Conservation (phyloP, 2,113 vertebrate genomes). For the Lanius ludovicianus region DNA sequence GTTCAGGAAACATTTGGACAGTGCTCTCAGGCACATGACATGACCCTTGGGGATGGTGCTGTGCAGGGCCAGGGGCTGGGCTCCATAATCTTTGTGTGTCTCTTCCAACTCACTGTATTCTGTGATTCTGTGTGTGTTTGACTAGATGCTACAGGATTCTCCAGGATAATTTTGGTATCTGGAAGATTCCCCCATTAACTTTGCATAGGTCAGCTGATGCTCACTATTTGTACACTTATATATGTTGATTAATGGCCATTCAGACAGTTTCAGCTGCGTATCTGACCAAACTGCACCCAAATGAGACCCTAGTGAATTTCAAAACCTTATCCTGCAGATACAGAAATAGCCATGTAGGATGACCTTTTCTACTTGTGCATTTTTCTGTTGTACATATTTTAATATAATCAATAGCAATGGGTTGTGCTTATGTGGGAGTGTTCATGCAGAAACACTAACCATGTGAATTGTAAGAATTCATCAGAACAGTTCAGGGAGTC, state of each 20-base stretch:
- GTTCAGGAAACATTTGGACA: not conserved
- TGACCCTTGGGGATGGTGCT: not conserved
- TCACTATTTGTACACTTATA: not conserved
- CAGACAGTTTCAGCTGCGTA: not conserved
- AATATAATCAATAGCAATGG: not conserved
- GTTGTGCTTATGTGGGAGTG: not conserved
- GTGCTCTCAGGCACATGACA: rapidly evolving
- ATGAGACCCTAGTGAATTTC: not conserved
- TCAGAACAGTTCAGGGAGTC: not conserved
- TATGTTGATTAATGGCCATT: not conserved
- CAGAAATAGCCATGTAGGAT: not conserved
- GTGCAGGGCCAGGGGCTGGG: not conserved
- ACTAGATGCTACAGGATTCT: not conserved
- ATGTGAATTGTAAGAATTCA: not conserved
- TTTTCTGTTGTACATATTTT: not conserved
- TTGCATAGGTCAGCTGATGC: not conserved
- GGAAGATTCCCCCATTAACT: not conserved
- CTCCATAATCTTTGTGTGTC: not conserved
- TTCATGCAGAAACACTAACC: rapidly evolving
- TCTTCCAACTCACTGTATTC: not conserved
- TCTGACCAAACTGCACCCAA: not conserved
- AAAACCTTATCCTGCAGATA: not conserved
- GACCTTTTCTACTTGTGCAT: not conserved
- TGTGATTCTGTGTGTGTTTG: not conserved
- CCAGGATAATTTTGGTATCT: not conserved